Evolutionary conservation across 2,113 vertebrate genomes (phyloP).

Genomic region (Lipophrys pholis): DNA sequence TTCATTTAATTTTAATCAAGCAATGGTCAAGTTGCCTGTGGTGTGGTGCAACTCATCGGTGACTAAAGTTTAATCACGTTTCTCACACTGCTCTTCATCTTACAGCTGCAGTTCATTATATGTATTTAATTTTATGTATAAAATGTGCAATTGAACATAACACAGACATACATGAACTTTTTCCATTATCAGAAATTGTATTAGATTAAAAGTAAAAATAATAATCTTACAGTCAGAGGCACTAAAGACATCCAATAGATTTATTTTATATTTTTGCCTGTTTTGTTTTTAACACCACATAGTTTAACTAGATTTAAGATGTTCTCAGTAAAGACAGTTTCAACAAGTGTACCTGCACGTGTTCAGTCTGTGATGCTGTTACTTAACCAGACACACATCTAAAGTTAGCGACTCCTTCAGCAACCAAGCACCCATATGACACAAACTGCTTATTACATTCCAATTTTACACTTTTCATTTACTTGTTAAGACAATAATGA

Average conservation of each 20-base stretch:
- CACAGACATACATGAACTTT: neutral
- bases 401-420: neutral
- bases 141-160: neutral
- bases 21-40: neutral
- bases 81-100: too few species aligned
- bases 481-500: constrained; percentile 18
- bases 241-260: neutral
- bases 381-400: constrained; percentile 8
- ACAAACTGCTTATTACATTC: constrained; percentile 10
- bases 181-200: neutral
- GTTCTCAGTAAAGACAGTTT: neutral
- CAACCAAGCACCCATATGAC: neutral
- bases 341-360: constrained; percentile 3
- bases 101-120: constrained; percentile 11
- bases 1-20: neutral
- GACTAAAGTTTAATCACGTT: too few species aligned
- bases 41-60: too few species aligned
- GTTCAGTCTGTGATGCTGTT: constrained; percentile 9
- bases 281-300: neutral
- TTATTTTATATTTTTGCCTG: constrained; percentile 4
- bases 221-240: neutral
- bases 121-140: constrained; percentile 13
- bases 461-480: constrained; percentile 25
- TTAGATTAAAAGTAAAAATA: neutral
- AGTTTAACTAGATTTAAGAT: neutral